Conservation (phyloP, 2,797 vertebrate genomes). For the Scolopax rusticola region DNA sequence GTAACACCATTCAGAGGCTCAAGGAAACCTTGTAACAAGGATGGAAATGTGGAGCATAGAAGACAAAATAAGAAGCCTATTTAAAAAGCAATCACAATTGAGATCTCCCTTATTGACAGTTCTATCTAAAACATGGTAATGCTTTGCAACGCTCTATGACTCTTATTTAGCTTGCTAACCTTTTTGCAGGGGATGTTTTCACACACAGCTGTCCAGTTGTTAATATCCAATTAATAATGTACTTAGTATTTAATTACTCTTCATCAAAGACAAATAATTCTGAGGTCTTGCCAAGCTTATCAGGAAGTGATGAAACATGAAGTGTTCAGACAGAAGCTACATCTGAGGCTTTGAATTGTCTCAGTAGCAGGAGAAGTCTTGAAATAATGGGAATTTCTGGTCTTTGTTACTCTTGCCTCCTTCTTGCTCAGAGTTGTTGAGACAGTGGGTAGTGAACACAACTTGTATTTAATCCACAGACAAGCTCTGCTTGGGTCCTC, state of each 20-base stretch:
- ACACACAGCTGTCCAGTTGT: not conserved
- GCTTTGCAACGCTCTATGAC: fast-evolving
- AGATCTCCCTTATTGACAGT: not conserved
- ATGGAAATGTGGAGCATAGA: not conserved
- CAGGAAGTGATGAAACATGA: not conserved
- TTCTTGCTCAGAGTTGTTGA: not conserved
- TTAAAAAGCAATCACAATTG: not conserved
- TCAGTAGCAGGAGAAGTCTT: not conserved
- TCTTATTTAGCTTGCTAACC: not conserved
- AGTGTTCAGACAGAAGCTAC: not conserved
- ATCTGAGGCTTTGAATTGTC: not conserved
- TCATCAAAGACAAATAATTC: slow-evolving; percentile 14
- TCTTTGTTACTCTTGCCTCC: not conserved
- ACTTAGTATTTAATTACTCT: not conserved
- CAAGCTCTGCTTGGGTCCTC: not conserved
- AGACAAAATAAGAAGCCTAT: not conserved
- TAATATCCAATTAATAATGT: not conserved
- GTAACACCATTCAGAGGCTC: not conserved
- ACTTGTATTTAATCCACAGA: not conserved
- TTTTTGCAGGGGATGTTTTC: not conserved
- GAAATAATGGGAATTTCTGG: not conserved
- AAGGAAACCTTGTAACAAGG: not conserved
- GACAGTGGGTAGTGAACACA: fast-evolving
- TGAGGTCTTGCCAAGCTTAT: not conserved
- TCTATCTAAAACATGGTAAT: not conserved